A percentile compares a stretch with the other conserved stretches of the same genome.
Conservation (phyloP, 2,888 invertebrate species). For the Caenorhabditis wallacei region DNA sequence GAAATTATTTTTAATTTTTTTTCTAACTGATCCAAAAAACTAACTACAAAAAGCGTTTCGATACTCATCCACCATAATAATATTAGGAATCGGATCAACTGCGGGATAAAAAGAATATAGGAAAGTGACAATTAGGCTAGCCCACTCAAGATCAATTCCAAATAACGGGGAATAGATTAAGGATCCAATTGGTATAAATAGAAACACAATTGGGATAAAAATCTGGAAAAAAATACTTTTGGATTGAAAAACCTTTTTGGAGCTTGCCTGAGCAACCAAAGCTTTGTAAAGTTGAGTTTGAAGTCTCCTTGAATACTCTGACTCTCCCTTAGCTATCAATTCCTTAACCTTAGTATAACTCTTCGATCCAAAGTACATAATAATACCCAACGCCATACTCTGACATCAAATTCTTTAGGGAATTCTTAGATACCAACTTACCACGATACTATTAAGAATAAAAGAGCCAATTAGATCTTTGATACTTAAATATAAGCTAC, state of each 20-base stretch:
- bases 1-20: neutral
- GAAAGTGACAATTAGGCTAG: slow-evolving; percentile 17
- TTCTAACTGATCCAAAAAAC: neutral
- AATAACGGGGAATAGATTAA: slow-evolving; percentile 19
- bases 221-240: slow-evolving; percentile 34
- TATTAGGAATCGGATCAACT: slow-evolving; percentile 37
- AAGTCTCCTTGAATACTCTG: slow-evolving; percentile 12
- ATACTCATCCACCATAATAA: slow-evolving; percentile 41
- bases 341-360: slow-evolving; percentile 1
- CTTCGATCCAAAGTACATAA: neutral
- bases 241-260: neutral
- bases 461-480: neutral
- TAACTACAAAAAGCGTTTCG: slow-evolving; percentile 26
- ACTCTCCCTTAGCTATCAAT: slow-evolving; percentile 21
- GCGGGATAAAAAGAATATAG: slow-evolving; percentile 51
- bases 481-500: neutral
- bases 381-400: neutral
- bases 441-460: neutral
- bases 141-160: slow-evolving; percentile 4
- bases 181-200: slow-evolving; percentile 34
- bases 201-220: slow-evolving; percentile 36
- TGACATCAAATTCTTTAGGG: neutral
- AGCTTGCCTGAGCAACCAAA: slow-evolving; percentile 39
- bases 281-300: slow-evolving; percentile 52
- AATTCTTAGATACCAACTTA: neutral